Conservation (phyloP, 2,113 vertebrate genomes). For the Oryzias javanicus region DNA sequence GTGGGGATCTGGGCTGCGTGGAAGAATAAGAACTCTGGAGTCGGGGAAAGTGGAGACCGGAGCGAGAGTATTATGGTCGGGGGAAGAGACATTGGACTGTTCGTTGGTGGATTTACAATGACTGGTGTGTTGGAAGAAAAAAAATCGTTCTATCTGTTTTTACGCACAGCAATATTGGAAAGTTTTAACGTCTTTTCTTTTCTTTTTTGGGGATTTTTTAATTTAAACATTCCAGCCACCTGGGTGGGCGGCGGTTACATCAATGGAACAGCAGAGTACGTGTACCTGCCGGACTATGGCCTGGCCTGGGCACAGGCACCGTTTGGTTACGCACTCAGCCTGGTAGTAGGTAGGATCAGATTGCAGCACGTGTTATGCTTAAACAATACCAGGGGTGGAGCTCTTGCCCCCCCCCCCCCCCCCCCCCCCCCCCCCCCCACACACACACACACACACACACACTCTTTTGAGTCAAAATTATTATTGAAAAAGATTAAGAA, state of each 20-base stretch:
- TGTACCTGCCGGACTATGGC: slow-evolving; percentile 89
- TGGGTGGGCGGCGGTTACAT: slow-evolving; percentile 99
- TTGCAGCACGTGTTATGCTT: too few relatives aligned
- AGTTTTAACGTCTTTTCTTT: too few relatives aligned
- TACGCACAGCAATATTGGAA: slow-evolving; percentile 21
- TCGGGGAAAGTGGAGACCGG: slow-evolving; percentile 69
- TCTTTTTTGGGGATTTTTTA: background rate
- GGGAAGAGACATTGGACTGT: slow-evolving; percentile 92
- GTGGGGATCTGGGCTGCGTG: slow-evolving; percentile 99
- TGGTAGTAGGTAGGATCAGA: slow-evolving; percentile 84
- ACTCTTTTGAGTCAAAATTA: too few relatives aligned
- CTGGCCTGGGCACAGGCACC: slow-evolving; percentile 97
- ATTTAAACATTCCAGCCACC: slow-evolving; percentile 78
- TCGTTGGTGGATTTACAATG: slow-evolving; percentile 97
- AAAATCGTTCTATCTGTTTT: slow-evolving; percentile 4
- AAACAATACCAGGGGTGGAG: too few relatives aligned
- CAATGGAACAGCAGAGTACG: slow-evolving; percentile 96
- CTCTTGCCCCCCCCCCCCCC: too few relatives aligned
- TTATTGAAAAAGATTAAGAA: too few relatives aligned
- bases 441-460: too few relatives aligned
- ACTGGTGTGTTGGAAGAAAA: slow-evolving; percentile 83
- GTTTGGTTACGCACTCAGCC: slow-evolving; percentile 93
- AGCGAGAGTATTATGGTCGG: slow-evolving; percentile 95
- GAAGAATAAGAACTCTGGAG: slow-evolving; percentile 91
- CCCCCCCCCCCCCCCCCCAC: too few relatives aligned